Base-by-base conservation (phyloP, 2,888 invertebrate species). In the Nymphalis c-album region DNA sequence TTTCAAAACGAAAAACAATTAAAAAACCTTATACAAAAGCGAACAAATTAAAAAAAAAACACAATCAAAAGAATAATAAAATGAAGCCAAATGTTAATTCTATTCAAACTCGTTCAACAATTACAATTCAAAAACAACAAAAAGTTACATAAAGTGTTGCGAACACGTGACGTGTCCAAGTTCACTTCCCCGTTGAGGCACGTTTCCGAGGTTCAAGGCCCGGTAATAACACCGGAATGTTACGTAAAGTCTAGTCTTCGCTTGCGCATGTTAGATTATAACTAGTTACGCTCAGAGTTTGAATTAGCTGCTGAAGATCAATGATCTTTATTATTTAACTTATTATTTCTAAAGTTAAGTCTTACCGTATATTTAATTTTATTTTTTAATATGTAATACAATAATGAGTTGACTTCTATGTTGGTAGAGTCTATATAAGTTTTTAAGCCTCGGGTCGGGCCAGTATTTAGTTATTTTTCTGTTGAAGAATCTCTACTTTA, bases 131-230 rank as follows among this genome's bases (percentile, higher is more conserved):
- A 26, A 61, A 50, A 6, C 16, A 35, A 61, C 13, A 7, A 61
- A 61, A 61, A 31, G 18, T 46, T 8, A 46, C 31, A 53, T 20
- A 45, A 61, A 63, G n/a, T 31, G 22, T 53, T 26, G 20, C 22
- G 10, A 61, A 60, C 26, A 60, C 57, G 62, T 40, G 57, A 64
- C 51, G 55, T 20, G 16, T 26, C 31, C 63, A 67, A 67, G 69
- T 69, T 67, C 67, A 55, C 60, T 69, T 67, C 68, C 68, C 60
- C 48, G 68, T 68, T 60, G 63, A 67, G 57, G 53, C 64, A 59
- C 69, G 71, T 69, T 79, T 78, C 77, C 77, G 77, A 79, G 80
- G 81, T 80, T 81, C 82, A 81, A 80, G 81, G 81, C 82, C 76
- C 78, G 71, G 60, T 73, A 60, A 61, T 57, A 47, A 35, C 45